Conservation (phyloP, 2,888 invertebrate genomes). For the Eristalinus sepulchralis region DNA sequence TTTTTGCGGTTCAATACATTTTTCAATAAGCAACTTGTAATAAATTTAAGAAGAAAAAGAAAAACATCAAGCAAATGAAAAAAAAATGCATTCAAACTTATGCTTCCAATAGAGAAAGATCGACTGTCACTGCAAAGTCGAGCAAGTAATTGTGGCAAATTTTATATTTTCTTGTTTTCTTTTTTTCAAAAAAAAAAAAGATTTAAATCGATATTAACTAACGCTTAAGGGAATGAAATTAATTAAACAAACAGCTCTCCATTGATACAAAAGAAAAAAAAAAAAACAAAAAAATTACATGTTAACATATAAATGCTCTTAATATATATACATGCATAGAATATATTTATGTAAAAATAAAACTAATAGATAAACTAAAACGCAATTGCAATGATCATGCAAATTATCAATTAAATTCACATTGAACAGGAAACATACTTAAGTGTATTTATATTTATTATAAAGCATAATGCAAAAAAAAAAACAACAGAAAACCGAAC, state of each 20-base stretch:
- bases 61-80: not conserved
- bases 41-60: slow-evolving; percentile 17
- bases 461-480: slow-evolving; percentile 46
- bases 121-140: slow-evolving; percentile 1
- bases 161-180: not conserved
- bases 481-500: slow-evolving; percentile 15
- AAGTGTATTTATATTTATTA: slow-evolving; percentile 64
- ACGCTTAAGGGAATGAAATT: slow-evolving; percentile 34
- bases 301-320: slow-evolving; percentile 65
- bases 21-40: slow-evolving; percentile 32
- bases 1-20: slow-evolving; percentile 47
- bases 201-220: slow-evolving; percentile 1
- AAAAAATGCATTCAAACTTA: slow-evolving; percentile 15
- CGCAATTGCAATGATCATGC: slow-evolving; percentile 52
- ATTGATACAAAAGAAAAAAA: slow-evolving; percentile 1
- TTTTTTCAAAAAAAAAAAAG: not conserved
- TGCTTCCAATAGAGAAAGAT: slow-evolving; percentile 59
- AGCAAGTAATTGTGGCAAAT: slow-evolving; percentile 38
- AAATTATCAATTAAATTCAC: slow-evolving; percentile 66
- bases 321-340: slow-evolving; percentile 27
- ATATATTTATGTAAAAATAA: slow-evolving; percentile 48
- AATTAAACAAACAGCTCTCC: slow-evolving; percentile 51
- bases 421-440: slow-evolving; percentile 60
- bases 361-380: slow-evolving; percentile 24
- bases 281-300: slow-evolving; percentile 43